Conservation (phyloP, 2,113 vertebrate species). For the Meleagris gallopavo region DNA sequence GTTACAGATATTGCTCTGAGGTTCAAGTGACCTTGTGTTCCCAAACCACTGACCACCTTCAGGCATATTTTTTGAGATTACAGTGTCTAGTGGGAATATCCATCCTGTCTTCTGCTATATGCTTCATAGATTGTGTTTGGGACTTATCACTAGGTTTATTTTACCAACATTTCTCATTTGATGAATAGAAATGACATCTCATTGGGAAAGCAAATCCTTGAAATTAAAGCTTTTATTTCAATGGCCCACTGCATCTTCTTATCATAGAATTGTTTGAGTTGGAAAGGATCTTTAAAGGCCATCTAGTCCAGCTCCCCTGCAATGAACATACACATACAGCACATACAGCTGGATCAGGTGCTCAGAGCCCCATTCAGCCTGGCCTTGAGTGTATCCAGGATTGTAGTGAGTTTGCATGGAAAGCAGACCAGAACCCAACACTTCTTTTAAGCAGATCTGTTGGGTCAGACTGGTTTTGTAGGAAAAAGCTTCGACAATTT, state of each 20-base stretch:
- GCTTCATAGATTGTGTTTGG: not conserved
- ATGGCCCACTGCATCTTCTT: not conserved
- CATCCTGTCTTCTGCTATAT: not conserved
- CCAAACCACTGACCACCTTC: not conserved
- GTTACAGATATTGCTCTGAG: not conserved
- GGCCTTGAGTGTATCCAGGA: too few relatives aligned
- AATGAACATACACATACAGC: too few relatives aligned
- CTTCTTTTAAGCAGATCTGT: not conserved
- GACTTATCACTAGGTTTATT: not conserved
- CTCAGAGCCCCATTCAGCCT: too few relatives aligned
- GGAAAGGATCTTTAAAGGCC: too few relatives aligned
- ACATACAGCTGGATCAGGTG: too few relatives aligned
- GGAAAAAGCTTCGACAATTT: not conserved
- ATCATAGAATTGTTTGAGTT: too few relatives aligned
- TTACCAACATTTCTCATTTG: not conserved
- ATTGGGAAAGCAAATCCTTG: not conserved
- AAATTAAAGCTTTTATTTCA: not conserved
- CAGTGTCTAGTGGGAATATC: not conserved
- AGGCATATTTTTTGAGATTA: not conserved
- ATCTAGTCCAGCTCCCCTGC: too few relatives aligned
- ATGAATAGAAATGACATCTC: not conserved
- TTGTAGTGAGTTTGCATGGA: not conserved
- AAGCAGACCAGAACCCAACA: not conserved
- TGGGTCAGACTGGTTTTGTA: not conserved
- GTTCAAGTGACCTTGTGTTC: not conserved